These are phyloP conservation scores for Uromys caudimaculatus DNA, from an alignment of 2,797 vertebrate species.

Conservation along the genomic window DNA sequence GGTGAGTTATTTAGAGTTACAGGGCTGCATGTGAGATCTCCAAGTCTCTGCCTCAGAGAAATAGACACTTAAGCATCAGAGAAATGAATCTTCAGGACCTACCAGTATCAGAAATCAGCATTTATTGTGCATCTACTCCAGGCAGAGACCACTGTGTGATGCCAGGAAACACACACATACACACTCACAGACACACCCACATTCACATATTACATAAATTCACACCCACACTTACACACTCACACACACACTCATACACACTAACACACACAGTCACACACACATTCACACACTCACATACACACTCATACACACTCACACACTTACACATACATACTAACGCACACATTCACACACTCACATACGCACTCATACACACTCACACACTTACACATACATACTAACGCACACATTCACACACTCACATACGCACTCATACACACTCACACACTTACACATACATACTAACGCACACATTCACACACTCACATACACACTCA, in stretches of 20 bases:
- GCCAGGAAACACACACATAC: neutral
- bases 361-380: neutral
- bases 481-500: neutral
- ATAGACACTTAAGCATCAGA: neutral
- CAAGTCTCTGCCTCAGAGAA: constrained; percentile 2
- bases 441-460: neutral
- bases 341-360: neutral
- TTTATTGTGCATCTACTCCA: neutral
- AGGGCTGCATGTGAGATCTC: neutral
- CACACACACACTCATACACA: neutral
- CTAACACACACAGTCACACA: too few species aligned
- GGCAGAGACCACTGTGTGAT: neutral
- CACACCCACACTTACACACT: neutral
- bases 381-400: neutral
- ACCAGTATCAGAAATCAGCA: neutral
- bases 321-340: neutral
- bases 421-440: neutral
- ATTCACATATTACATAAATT: neutral
- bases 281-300: neutral
- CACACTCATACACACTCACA: neutral
- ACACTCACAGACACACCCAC: neutral
- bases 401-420: too few species aligned
- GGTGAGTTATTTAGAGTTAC: neutral
- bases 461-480: too few species aligned
- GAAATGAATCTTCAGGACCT: neutral